Evolutionary conservation across 2,888 invertebrate genomes (phyloP).

Genomic region (Hylaea fasciaria): DNA sequence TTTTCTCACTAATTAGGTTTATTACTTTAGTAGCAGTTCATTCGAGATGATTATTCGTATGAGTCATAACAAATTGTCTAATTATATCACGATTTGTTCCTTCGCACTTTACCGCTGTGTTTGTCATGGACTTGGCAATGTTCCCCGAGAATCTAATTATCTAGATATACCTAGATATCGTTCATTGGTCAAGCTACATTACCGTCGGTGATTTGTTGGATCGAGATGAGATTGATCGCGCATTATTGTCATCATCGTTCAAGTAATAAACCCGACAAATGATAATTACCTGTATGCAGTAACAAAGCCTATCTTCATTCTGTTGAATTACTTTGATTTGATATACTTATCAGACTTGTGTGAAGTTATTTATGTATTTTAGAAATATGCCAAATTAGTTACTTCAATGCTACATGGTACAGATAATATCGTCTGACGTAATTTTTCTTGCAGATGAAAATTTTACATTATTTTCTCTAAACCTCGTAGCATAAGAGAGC

Average conservation of each 20-base stretch:
- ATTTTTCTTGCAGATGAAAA: not conserved
- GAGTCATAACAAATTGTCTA: constrained; percentile 36
- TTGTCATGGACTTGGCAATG: constrained; percentile 39
- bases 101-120: constrained; percentile 28
- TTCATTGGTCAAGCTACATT: constrained; percentile 12
- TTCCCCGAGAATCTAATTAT: constrained; percentile 38
- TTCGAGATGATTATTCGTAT: constrained; percentile 15
- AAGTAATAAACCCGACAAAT: constrained; percentile 18
- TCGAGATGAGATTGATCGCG: constrained; percentile 23
- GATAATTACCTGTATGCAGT: constrained; percentile 3
- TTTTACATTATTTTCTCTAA: too few species aligned
- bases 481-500: constrained; percentile 42
- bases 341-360: not conserved
- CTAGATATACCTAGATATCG: constrained; percentile 22
- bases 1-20: constrained; percentile 49
- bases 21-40: constrained; percentile 41
- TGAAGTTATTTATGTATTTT: not conserved
- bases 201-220: constrained; percentile 15
- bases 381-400: not conserved
- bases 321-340: not conserved
- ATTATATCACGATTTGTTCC: constrained; percentile 42
- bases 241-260: constrained; percentile 24
- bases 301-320: not conserved
- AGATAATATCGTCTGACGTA: not conserved
- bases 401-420: not conserved